Percentiles rank a stretch among this genome's conserved stretches.
These are phyloP conservation scores for Camponotus vicinus DNA, from an alignment of 1,140 invertebrate genomes.

Conservation along the genomic window DNA sequence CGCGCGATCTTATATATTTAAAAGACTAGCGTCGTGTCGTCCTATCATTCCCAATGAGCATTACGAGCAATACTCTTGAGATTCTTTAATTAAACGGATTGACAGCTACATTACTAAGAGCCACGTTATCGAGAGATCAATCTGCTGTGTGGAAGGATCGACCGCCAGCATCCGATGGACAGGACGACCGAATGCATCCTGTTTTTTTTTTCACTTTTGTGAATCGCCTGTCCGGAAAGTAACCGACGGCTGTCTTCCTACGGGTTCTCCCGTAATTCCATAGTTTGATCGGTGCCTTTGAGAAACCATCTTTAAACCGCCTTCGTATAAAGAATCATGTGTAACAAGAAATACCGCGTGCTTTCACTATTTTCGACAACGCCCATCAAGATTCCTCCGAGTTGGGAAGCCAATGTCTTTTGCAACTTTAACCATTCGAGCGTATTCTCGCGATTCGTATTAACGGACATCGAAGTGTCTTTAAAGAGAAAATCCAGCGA, in stretches of 20 bases:
- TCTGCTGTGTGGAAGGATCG: constrained; percentile 21
- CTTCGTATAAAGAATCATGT: constrained; percentile 55
- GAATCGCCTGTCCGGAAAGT: constrained; percentile 52
- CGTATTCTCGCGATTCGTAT: constrained; percentile 5
- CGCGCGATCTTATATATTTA: constrained; percentile 31
- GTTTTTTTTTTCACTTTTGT: constrained; percentile 45
- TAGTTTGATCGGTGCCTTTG: constrained; percentile 51
- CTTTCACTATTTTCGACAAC: constrained; percentile 44
- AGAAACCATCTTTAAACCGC: constrained; percentile 31
- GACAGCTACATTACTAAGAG: constrained; percentile 81
- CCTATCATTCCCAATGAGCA: constrained; percentile 59
- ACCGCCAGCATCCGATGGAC: constrained; percentile 6
- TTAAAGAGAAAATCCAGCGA: background rate
- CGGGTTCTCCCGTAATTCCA: constrained; percentile 46
- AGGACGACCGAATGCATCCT: constrained; percentile 21
- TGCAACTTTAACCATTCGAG: constrained; percentile 1
- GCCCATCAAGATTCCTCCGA: constrained; percentile 26
- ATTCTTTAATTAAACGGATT: constrained; percentile 83
- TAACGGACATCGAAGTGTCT: constrained; percentile 10
- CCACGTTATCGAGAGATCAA: constrained; percentile 54
- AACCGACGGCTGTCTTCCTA: constrained; percentile 58
- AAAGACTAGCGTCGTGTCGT: constrained; percentile 32
- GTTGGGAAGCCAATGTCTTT: constrained; percentile 45
- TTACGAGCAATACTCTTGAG: constrained; percentile 73
- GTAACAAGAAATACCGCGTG: constrained; percentile 33